phyloP scores from a whole-genome alignment of 1,140 invertebrate genomes.

The Drosophila pseudoobscura region DNA sequence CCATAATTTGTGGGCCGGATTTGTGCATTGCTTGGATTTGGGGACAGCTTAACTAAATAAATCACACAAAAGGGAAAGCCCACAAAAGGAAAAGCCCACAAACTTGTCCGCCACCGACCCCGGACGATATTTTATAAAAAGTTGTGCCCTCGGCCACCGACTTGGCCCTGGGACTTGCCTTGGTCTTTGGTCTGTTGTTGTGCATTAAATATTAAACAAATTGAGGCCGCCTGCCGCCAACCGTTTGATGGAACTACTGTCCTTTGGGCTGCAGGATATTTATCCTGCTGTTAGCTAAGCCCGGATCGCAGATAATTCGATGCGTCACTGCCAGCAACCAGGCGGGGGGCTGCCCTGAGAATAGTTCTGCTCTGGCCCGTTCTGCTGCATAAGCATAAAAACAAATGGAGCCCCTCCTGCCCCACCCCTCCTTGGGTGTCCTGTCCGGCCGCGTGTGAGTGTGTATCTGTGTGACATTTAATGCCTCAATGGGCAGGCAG shows the following conservation, averaged over 20 bases:
- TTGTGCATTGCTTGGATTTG: constrained; percentile 67
- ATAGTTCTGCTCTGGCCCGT: constrained; percentile 46
- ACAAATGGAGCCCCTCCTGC: constrained; percentile 32
- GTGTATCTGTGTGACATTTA: constrained; percentile 34
- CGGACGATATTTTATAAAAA: constrained; percentile 52
- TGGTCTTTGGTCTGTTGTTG: constrained; percentile 17
- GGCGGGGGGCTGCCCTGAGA: constrained; percentile 2
- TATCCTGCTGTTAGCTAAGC: constrained; percentile 78
- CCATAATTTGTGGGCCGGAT: constrained; percentile 72
- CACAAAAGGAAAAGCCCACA: constrained; percentile 37
- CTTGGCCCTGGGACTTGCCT: constrained; percentile 1
- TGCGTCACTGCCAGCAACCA: constrained; percentile 40
- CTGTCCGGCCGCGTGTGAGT: constrained; percentile 2
- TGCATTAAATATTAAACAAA: constrained; percentile 66
- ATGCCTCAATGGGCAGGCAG: constrained; percentile 35
- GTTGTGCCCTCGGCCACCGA: background rate
- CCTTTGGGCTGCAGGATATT: constrained; percentile 42
- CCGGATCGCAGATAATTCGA: constrained; percentile 74
- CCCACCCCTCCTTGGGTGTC: background rate
- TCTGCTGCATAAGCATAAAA: constrained; percentile 70
- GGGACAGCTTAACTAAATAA: constrained; percentile 75
- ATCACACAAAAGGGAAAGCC: constrained; percentile 61
- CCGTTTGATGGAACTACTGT: constrained; percentile 58
- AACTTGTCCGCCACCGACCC: constrained; percentile 43
- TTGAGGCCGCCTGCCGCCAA: constrained; percentile 48